Conservation (phyloP, 2,113 vertebrate genomes). For the Brachyhypopomus occidentalis region DNA sequence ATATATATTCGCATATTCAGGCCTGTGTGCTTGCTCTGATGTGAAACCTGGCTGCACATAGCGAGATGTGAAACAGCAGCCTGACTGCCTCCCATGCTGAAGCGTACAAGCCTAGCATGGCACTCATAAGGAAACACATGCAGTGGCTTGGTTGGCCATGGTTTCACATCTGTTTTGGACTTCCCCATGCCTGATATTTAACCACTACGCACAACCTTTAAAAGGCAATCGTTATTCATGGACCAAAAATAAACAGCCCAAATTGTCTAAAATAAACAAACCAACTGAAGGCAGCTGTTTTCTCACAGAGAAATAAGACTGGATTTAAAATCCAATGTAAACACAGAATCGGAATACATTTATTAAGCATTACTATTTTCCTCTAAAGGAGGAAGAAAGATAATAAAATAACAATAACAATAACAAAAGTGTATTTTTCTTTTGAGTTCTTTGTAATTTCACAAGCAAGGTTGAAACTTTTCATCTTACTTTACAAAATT, state of each 20-base stretch:
- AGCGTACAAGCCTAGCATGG: no score
- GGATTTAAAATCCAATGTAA: neutral
- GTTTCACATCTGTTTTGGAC: conserved; percentile 39
- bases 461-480: neutral
- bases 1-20: neutral
- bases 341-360: neutral
- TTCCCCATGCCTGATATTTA: conserved; percentile 30
- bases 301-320: neutral
- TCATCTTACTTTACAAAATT: neutral
- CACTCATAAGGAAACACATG: conserved; percentile 16
- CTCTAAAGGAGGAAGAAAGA: neutral
- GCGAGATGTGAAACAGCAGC: neutral
- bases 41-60: neutral
- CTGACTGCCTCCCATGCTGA: neutral
- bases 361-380: neutral
- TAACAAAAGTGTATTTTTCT: neutral
- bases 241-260: neutral
- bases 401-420: no score
- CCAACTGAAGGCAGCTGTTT: neutral
- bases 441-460: neutral
- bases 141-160: neutral
- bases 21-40: neutral
- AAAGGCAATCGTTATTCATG: neutral
- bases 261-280: neutral
- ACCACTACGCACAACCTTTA: neutral